Evolutionary conservation across 1,140 invertebrate genomes (phyloP), one percentile per base, ranked within the genome.

Genomic region (Diorhabda carinulata): DNA sequence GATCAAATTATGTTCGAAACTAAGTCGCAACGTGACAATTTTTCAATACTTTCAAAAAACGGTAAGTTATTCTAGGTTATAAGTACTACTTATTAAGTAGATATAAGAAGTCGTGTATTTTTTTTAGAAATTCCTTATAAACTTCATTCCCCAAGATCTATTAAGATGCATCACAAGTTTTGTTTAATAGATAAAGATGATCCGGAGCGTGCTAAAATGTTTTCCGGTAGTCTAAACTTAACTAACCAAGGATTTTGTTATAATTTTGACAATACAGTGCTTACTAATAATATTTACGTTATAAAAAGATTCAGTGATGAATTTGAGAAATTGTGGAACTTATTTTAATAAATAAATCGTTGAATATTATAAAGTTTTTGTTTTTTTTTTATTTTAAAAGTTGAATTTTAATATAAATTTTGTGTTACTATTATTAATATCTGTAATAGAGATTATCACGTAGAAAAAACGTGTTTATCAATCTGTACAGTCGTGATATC

Each of bases 121-220:
- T 44, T 76, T 75, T 63, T 61, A 78, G 78, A 75, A 52, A 68
- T 78, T 57, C 43, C 44, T 43, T 68, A 69, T 8, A 74, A 75
- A 70, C 68, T 70, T n/a, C 72, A 70, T n/a, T 45, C 41, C 9
- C 43, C 66, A 43, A 8, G 40, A 45, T 45, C 73, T 41, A 61
- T 64, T 65, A 68, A 75, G 44, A 73, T 79, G 72, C 78, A 79
- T 62, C 77, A 79, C 57, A 79, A 79, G 62, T 79, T 74, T 67
- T 76, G 76, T 70, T 4, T 78, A 45, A 73, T 76, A 62, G 78
- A 79, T 72, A 75, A 75, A 68, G 70, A 68, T n/a, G 66, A 76
- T 61, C 9, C 43, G 52, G 10, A 64, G 25, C 25, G 8, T 52
- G 67, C 70, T 9, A 75, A 77, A 74, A 67, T 77, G 62, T 76